Conservation (phyloP, 2,113 vertebrate genomes). For the Sigmodon hispidus region DNA sequence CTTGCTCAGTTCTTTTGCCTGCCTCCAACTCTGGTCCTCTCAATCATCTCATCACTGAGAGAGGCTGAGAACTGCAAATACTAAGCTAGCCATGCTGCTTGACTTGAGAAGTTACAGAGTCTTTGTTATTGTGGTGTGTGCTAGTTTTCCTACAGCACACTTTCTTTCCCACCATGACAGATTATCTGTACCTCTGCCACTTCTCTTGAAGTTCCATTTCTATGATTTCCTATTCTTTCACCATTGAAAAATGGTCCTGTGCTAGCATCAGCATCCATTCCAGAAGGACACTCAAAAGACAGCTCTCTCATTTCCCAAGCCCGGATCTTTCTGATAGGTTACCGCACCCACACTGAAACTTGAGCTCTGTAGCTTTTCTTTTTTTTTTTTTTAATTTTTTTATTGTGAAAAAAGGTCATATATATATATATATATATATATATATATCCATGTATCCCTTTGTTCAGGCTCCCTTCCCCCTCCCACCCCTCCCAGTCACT, state of each 20-base stretch:
- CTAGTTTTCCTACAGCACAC: not conserved
- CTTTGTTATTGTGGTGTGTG: not conserved
- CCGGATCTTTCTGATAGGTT: not conserved
- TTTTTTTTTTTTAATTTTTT: too few relatives aligned
- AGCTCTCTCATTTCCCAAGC: not conserved
- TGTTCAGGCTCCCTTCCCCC: too few relatives aligned
- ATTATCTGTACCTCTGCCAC: not conserved
- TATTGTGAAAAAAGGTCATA: too few relatives aligned
- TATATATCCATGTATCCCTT: too few relatives aligned
- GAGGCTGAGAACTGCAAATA: not conserved
- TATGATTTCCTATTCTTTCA: not conserved
- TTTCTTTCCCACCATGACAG: not conserved
- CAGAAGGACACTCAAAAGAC: not conserved
- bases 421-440: too few relatives aligned
- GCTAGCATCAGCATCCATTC: not conserved
- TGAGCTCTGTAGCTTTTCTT: not conserved
- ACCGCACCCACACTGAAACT: not conserved
- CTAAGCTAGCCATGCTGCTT: not conserved
- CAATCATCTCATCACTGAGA: too few relatives aligned
- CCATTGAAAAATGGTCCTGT: not conserved
- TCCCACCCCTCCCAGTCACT: too few relatives aligned
- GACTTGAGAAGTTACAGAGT: not conserved
- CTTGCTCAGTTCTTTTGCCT: not conserved
- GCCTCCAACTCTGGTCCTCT: not conserved
- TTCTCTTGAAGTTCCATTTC: not conserved